Evolutionary conservation across 1,140 invertebrate genomes (phyloP).

Genomic region (Orchesella cincta): DNA sequence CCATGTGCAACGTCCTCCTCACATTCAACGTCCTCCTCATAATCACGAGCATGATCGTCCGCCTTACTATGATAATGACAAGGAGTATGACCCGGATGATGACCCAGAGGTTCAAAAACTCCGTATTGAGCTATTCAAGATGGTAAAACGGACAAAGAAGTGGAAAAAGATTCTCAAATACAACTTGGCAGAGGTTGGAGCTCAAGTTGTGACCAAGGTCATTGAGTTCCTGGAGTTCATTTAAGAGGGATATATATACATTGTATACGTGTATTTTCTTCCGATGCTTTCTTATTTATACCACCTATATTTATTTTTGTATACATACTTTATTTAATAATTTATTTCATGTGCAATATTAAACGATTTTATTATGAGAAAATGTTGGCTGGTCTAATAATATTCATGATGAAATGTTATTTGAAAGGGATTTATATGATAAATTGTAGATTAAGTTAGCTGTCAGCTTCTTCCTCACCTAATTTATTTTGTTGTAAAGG

Average conservation of each 20-base stretch:
- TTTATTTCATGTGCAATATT: too few relatives aligned
- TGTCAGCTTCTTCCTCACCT: too few relatives aligned
- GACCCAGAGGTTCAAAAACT: constrained; percentile 49
- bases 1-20: background rate
- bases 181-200: constrained; percentile 46
- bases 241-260: too few relatives aligned
- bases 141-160: constrained; percentile 44
- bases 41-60: constrained; percentile 41
- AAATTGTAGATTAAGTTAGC: too few relatives aligned
- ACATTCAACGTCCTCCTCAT: constrained; percentile 22
- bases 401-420: too few relatives aligned
- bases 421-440: too few relatives aligned
- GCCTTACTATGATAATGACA: constrained; percentile 6
- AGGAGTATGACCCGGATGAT: constrained; percentile 30
- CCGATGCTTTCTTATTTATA: background rate
- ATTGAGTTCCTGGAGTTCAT: constrained; percentile 49
- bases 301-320: too few relatives aligned
- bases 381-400: too few relatives aligned
- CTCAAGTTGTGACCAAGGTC: constrained; percentile 44
- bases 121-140: constrained; percentile 46
- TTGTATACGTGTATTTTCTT: too few relatives aligned
- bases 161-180: constrained; percentile 50
- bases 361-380: too few relatives aligned
- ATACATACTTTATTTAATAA: too few relatives aligned
- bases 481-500: too few relatives aligned